Percentiles rank a stretch among this genome's conserved stretches.
Conservation (phyloP, 2,888 invertebrate species). For the Synanthedon formicaeformis region DNA sequence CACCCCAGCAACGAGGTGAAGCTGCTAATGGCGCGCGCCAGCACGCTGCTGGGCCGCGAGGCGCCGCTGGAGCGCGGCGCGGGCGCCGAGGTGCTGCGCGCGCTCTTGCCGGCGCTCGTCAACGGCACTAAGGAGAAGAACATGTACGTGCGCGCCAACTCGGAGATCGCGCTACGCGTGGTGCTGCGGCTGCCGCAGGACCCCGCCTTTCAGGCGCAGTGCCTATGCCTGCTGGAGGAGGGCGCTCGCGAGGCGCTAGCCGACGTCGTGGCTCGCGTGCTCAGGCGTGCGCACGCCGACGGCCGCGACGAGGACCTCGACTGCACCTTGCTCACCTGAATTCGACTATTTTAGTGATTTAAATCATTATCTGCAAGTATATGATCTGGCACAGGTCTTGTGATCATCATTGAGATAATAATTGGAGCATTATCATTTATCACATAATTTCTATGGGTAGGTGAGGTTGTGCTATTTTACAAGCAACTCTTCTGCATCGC, state of each 20-base stretch:
- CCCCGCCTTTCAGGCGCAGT: slow-evolving; percentile 68
- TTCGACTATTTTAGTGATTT: too few species aligned
- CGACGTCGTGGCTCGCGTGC: slow-evolving; percentile 90
- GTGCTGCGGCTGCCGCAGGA: slow-evolving; percentile 84
- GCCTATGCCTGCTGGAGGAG: slow-evolving; percentile 81
- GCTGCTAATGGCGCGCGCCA: slow-evolving; percentile 86
- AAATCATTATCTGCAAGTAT: too few species aligned
- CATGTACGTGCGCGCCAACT: slow-evolving; percentile 92
- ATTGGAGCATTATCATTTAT: too few species aligned
- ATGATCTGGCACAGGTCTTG: too few species aligned
- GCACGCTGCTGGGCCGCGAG: slow-evolving; percentile 79
- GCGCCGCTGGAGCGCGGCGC: slow-evolving; percentile 65
- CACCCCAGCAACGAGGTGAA: slow-evolving; percentile 95
- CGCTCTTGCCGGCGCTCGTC: slow-evolving; percentile 90
- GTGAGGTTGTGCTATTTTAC: too few species aligned
- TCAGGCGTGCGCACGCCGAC: slow-evolving; percentile 84
- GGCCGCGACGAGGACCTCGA: slow-evolving; percentile 93
- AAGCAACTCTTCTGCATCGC: too few species aligned
- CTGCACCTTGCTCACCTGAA: slow-evolving; percentile 88
- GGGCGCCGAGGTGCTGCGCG: slow-evolving; percentile 76
- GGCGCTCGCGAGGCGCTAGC: slow-evolving; percentile 90
- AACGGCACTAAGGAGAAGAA: slow-evolving; percentile 99
- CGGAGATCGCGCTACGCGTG: slow-evolving; percentile 91
- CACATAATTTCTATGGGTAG: too few species aligned
- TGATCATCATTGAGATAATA: too few species aligned